Conservation (phyloP, 2,113 vertebrate genomes). For the Cyanocitta stelleri region DNA sequence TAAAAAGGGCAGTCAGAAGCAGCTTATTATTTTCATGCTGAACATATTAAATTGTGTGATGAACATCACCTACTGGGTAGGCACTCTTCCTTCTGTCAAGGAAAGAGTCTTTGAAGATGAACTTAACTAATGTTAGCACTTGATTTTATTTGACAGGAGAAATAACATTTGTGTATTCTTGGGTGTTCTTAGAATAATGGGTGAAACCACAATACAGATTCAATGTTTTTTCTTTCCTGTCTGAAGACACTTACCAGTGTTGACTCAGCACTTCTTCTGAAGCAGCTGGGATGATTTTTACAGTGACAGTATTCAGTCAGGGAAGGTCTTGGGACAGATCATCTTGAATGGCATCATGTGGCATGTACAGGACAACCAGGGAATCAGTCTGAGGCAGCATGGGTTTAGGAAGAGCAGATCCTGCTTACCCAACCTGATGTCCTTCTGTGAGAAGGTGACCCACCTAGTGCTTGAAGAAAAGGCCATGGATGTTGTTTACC, state of each 20-base stretch:
- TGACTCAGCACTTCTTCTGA: not conserved
- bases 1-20: not conserved
- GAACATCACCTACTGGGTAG: not conserved
- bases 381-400: not conserved
- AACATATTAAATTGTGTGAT: not conserved
- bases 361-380: not conserved
- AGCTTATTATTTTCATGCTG: not conserved
- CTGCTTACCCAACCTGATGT: not conserved
- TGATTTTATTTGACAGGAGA: not conserved
- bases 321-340: not conserved
- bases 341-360: not conserved
- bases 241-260: not conserved
- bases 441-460: not conserved
- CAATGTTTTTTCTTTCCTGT: not conserved
- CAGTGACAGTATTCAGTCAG: not conserved
- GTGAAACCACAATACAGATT: not conserved
- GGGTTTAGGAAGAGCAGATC: not conserved
- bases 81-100: not conserved
- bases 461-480: not conserved
- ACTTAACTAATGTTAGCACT: not conserved
- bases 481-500: not conserved
- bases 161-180: not conserved
- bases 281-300: not conserved
- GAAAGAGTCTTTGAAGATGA: not conserved
- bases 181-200: not conserved